Base-by-base conservation (phyloP, 2,113 vertebrate species). In the Desmodus rotundus region DNA sequence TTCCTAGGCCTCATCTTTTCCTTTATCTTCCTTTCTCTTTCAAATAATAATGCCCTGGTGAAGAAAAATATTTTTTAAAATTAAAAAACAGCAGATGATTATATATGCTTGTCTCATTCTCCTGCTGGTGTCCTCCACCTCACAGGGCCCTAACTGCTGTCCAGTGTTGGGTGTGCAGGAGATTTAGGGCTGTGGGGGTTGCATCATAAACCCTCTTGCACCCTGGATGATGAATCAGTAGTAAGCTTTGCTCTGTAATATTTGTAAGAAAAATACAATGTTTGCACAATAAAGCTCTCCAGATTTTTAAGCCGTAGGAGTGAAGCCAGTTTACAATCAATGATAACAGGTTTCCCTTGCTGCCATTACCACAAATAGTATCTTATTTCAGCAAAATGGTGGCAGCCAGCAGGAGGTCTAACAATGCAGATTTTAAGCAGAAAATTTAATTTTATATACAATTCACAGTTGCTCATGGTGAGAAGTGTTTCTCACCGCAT, bases 381-480 rank as follows among this genome's bases (percentile, higher is more conserved):
- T 96, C 97, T 95, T 96, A 96, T 89, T 76, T 96, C 72, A 52
- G 91, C 13, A 61, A 97, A 97, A 96, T 2, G 14, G 93, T 94
- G 95, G 84, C 76, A 82, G 67, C 17, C 95, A 92, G 97, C 2
- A 0, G 96, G 98, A 95, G 94, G 96, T 3, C 97, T 95, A 41
- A 74, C 52, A 74, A 97, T 96, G 97, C 94, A 97, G 97, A 97
- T 98, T 98, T 98, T 97, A 97, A 98, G 94, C 94, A 4, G 84
- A 97, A 98, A 92, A 93, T 93, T 96, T 96, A 98, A 98, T 98
- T 98, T 97, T 94, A 96, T 98, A 93, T 77, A 93, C 96, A 97
- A 96, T 98, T 98, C 96, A 80, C 96, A 98, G 97, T 97, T 97
- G 91, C 45, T 61, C 4, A 0, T 0, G 11, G 90, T 89, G 96